Evolutionary conservation across 2,113 vertebrate species (phyloP), one percentile per base, ranked within the genome.

Genomic region (Gulo gulo): DNA sequence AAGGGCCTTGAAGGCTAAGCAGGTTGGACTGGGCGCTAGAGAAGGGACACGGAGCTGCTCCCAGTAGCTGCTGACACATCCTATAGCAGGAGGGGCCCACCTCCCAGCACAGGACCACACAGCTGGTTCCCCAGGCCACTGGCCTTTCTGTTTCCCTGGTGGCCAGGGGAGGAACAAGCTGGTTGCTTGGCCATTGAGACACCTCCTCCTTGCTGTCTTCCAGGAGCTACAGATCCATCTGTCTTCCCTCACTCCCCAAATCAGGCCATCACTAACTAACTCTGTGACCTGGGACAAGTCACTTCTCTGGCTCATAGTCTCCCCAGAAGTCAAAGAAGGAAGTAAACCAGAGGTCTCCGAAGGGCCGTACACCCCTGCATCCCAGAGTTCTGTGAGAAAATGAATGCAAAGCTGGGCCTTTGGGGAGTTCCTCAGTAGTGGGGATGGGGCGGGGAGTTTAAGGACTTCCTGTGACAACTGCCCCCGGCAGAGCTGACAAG

Each of bases 191-290:
- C n/a, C 21, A 4, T 10, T 20, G 73, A 13, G 7, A 24, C 57
- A 18, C 65, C 47, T 36, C 89, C 45, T 73, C 55, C 79, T 39
- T 79, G 82, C 74, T 24, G 31, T 34, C 65, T 74, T 93, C 87
- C 29, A 34, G 45, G 47, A 78, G 36, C 24, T 89, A 31, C n/a
- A 42, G 1, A 34, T 12, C 63, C 34, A 78, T 57, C 61, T 71
- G n/a, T 23, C 63, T 3, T 36, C 50, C 12, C 20, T 45, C 24
- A 36, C 5, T 14, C 67, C 73, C 63, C 69, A 57, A 7, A 65
- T 6, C 14, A 15, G 65, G 42, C 50, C 36, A 1, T 29, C 45
- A 20, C 63, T 76, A n/a, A 63, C 63, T 81, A 45, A 63, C 78
- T 3, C 21, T 31, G 55, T 73, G 45, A 20, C 57, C 71, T 29